Percentiles rank a stretch among this genome's conserved stretches.
Conservation (phyloP, 2,888 invertebrate species). For the Lasioglossum villosulum region DNA sequence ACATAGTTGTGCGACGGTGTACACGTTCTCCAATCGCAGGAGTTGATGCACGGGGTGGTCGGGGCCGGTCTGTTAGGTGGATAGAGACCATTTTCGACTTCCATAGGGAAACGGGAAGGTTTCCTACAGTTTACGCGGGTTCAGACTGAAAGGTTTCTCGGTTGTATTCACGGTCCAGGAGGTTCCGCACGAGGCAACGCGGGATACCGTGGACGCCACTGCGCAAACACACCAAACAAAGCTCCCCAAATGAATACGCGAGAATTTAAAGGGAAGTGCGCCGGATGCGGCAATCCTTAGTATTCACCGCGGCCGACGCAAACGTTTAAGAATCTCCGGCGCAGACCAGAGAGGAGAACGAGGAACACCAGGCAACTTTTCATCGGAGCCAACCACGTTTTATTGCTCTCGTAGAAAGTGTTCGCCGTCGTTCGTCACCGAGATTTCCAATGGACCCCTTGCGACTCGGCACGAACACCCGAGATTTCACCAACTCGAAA, state of each 20-base stretch:
- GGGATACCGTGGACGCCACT: slow-evolving; percentile 29
- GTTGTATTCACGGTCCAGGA: slow-evolving; percentile 32
- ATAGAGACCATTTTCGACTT: slow-evolving; percentile 1
- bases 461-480: background rate
- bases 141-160: slow-evolving; percentile 34
- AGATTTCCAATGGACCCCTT: background rate
- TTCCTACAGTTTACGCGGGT: slow-evolving; percentile 9
- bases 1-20: background rate
- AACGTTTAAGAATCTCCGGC: slow-evolving; percentile 71
- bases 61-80: background rate
- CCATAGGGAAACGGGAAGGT: background rate
- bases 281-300: slow-evolving; percentile 72
- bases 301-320: slow-evolving; percentile 68
- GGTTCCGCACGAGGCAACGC: slow-evolving; percentile 11
- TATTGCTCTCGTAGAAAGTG: background rate
- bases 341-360: slow-evolving; percentile 45
- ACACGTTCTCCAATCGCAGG: background rate
- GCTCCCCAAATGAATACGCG: slow-evolving; percentile 69
- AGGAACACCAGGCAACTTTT: slow-evolving; percentile 45
- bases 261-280: slow-evolving; percentile 70
- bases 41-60: background rate
- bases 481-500: background rate
- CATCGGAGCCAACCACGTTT: slow-evolving; percentile 20
- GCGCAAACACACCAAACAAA: slow-evolving; percentile 59
- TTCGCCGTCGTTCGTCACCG: background rate